Evolutionary conservation across 2,888 invertebrate species (phyloP), one percentile per base, ranked within the genome.

Genomic region (Griposia aprilina): DNA sequence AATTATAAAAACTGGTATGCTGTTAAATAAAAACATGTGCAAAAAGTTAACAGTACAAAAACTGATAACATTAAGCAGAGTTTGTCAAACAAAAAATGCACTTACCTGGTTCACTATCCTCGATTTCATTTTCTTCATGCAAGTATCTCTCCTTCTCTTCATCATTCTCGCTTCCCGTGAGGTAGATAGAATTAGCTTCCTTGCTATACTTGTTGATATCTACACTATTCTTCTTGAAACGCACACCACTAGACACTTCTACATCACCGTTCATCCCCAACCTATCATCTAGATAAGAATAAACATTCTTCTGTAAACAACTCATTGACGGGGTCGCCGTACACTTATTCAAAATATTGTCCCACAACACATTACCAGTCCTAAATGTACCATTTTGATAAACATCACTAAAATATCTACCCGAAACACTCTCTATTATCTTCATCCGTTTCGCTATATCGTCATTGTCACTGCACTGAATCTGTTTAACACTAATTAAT

Each of bases 241-340:
- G 96, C 91, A 98, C 93, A 88, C 98, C 97, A 92, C 97, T 97
- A 79, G 98, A 97, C 30, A 98, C 96, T 86, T 97, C 97, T 30
- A 98, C 96, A 92, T 98, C 98, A 90, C 97, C 97, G 45, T 96
- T 95, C 63, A 97, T 97, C 65, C 97, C 97, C 73, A 98, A 95
- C 48, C 97, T 97, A 52, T 97, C 97, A 86, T 98, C 97, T 82
- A 98, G 94, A 90, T 98, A 98, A n/a, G 97, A 95, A 90, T 98
- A 98, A 55, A 98, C 97, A 90, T 98, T 98, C 90, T 98, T 98
- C 90, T 98, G 98, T 76, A 98, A 97, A 92, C 98, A 98, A 85
- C 97, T 97, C 90, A 98, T 97, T 81, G 98, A 97, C 30, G 98
- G 97, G 73, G 97, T 96, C 20, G 95, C 96, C 67, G 97, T 97